Evolutionary conservation across 2,797 vertebrate species (phyloP).

Genomic region (Chelon labrosus): DNA sequence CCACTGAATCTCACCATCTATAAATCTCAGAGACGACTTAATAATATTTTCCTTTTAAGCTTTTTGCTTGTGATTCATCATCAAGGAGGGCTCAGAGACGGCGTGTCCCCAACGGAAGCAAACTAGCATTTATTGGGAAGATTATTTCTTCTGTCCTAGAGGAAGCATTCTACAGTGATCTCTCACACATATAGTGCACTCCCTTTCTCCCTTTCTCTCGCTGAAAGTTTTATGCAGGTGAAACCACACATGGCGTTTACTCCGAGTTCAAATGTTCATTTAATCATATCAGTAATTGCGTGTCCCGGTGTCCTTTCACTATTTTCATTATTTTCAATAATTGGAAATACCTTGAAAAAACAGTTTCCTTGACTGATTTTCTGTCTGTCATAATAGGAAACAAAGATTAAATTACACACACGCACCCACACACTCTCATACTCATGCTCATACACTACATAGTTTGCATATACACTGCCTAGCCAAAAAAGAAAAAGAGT

Average conservation of each 20-base stretch:
- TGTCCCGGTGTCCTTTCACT: slow-evolving; percentile 9
- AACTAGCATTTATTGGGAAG: slow-evolving; percentile 41
- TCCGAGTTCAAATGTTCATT: slow-evolving; percentile 1
- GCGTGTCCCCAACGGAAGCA: slow-evolving; percentile 27
- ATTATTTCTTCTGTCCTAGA: slow-evolving; percentile 49
- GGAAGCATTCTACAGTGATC: slow-evolving; percentile 32
- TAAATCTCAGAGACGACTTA: slow-evolving; percentile 16
- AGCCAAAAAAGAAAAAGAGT: no score
- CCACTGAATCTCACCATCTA: background rate
- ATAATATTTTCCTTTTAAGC: slow-evolving; percentile 13
- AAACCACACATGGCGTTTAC: slow-evolving; percentile 23
- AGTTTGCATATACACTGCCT: background rate
- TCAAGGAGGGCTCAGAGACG: slow-evolving; percentile 28
- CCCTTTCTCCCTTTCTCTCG: background rate
- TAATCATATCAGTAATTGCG: slow-evolving; percentile 23
- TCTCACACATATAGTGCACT: background rate
- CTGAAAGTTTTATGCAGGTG: background rate
- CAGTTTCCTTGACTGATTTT: background rate
- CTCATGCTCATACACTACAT: background rate
- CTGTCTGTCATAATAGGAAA: background rate
- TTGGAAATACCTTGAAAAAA: slow-evolving; percentile 1
- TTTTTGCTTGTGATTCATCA: slow-evolving; percentile 39
- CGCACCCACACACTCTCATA: background rate
- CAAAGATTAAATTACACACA: background rate
- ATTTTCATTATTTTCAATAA: slow-evolving; percentile 24